Evolutionary conservation across 2,888 invertebrate species (phyloP).

Genomic region (Pandemis cinnamomeana): DNA sequence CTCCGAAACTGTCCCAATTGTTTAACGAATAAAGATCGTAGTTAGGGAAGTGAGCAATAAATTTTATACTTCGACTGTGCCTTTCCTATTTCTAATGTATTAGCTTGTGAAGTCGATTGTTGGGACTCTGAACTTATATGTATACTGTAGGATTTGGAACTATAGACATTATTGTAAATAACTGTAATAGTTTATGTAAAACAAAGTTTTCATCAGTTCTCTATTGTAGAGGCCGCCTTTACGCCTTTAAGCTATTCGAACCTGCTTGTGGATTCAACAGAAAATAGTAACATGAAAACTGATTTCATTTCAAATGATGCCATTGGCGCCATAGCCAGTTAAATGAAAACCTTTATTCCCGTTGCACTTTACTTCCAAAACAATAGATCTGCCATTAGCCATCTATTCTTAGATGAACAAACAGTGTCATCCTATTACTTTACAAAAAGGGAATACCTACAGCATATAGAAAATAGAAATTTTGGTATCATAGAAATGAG

Average conservation of each 20-base stretch:
- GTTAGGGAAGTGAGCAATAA: conserved; percentile 83
- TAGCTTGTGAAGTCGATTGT: conserved; percentile 78
- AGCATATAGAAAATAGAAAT: not conserved
- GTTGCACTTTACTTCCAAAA: not conserved
- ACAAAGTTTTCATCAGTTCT: conserved; percentile 1
- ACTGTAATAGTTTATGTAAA: conserved; percentile 24
- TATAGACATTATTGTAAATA: conserved; percentile 28
- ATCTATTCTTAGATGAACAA: too few species aligned
- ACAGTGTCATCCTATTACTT: too few species aligned
- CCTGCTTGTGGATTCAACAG: not conserved
- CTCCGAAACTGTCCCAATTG: conserved; percentile 9
- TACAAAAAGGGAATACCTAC: too few species aligned
- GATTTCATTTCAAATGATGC: not conserved
- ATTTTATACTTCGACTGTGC: conserved; percentile 85
- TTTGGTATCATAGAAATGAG: not conserved
- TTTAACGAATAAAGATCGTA: conserved; percentile 49
- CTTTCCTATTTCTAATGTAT: conserved; percentile 84
- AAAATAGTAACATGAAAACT: not conserved
- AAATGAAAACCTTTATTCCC: not conserved
- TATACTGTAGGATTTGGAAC: conserved; percentile 72
- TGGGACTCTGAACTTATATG: conserved; percentile 71
- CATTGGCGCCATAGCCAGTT: not conserved
- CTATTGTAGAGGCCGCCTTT: not conserved
- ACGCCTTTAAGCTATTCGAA: not conserved
- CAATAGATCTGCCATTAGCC: not conserved